Evolutionary conservation across 2,797 vertebrate species (phyloP).

Genomic region (Sebastes steindachneri): DNA sequence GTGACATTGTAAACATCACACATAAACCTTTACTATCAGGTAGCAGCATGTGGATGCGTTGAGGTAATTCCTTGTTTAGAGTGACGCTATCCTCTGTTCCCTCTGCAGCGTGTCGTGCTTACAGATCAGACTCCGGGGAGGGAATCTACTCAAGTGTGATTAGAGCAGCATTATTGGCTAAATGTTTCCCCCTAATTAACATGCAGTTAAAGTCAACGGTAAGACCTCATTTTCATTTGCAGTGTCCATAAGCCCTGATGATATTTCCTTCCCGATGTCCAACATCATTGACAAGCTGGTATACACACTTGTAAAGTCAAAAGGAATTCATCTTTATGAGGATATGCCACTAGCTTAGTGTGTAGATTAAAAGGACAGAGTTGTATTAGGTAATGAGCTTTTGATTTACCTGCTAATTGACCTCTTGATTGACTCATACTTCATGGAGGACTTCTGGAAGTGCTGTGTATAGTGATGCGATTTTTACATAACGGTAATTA

Average conservation of each 20-base stretch:
- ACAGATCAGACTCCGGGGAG: constrained; percentile 47
- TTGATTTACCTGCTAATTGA: not conserved
- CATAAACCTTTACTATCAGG: constrained; percentile 39
- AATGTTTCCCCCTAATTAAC: constrained; percentile 68
- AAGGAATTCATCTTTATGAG: not conserved
- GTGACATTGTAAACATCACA: constrained; percentile 15
- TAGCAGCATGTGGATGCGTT: not conserved
- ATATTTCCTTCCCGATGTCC: not conserved
- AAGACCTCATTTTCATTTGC: constrained; percentile 24
- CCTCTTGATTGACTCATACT: not conserved
- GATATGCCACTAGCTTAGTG: not conserved
- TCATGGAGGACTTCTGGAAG: not conserved
- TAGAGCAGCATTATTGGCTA: constrained; percentile 59
- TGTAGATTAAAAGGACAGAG: not conserved
- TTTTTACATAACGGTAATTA: not conserved
- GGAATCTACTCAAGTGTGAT: constrained; percentile 60
- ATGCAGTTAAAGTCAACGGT: constrained; percentile 42
- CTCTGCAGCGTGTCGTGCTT: constrained; percentile 23
- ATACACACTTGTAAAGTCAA: not conserved
- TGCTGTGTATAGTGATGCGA: not conserved
- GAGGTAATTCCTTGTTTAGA: constrained; percentile 35
- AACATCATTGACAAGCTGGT: not conserved
- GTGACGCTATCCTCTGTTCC: not conserved
- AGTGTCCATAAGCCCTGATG: constrained; percentile 14
- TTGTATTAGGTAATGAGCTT: not conserved